Base-by-base conservation (phyloP, 2,888 invertebrate genomes). In the Melipona bicolor region DNA sequence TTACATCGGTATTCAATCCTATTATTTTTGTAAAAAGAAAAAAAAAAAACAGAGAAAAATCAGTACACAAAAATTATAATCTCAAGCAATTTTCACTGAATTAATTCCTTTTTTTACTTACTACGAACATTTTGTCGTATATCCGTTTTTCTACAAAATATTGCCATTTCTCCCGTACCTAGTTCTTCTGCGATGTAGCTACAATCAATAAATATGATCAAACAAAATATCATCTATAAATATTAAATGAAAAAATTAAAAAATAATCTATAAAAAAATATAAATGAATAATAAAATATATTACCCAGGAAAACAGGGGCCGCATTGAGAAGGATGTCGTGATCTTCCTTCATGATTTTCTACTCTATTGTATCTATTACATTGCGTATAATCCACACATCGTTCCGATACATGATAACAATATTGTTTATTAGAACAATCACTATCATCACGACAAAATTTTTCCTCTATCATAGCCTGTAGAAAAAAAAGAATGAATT, bases 371-470 rank as follows among this genome's bases (percentile, higher is more conserved):
- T 89, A 89, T 49, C 83, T 76, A 4, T 61, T 80, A 49, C 91
- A 91, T 0, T 36, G 50, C 0, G 87, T 89, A 54, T 88, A 91
- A 75, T 90, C 80, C 3, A 90, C 91, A 75, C 91, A 91, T 32
- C 54, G 56, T 6, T 68, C 43, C 0, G 91, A 91, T 17, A 87
- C 80, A 4, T 78, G 73, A 65, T 91, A 91, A 75, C 91, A 91
- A 78, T 90, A 91, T 56, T 91, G 89, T 13, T 79, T 49, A 19
- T 67, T 27, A 3, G 88, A 81, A 77, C 91, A 91, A 21, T 90
- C 89, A 2, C 59, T 64, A 69, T 91, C 91, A 54, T 79, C 77
- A 56, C 13, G 79, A 68, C 91, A 91, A 2, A 70, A 27, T 19
- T 71, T 74, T 79, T 84, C 89, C 56, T 71, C 87, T 36, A 70